Conservation (phyloP, 2,888 invertebrate species). For the Spisula subtruncata region DNA sequence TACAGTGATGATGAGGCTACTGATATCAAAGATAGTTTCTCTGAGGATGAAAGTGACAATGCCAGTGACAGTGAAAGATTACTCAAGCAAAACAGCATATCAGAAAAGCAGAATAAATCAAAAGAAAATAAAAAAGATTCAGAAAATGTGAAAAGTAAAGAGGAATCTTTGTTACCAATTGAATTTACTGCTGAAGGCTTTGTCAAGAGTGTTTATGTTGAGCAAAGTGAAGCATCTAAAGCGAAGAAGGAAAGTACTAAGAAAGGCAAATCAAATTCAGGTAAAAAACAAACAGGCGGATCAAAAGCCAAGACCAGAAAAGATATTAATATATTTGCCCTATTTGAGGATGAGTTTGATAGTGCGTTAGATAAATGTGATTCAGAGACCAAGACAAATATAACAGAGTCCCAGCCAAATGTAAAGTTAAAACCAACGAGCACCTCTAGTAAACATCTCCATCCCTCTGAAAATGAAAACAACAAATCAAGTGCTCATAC, state of each 20-base stretch:
- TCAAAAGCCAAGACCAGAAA: constrained; percentile 7
- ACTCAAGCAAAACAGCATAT: background rate
- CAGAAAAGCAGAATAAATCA: constrained; percentile 22
- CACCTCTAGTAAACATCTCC: background rate
- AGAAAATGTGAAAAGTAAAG: background rate
- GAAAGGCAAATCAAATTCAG: constrained; percentile 4
- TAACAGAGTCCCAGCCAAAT: constrained; percentile 4
- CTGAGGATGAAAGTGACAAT: constrained; percentile 64
- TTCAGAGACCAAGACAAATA: background rate
- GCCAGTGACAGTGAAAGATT: constrained; percentile 58
- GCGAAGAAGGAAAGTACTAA: constrained; percentile 10
- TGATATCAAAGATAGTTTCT: constrained; percentile 56
- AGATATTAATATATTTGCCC: constrained; percentile 62
- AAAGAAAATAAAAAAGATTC: constrained; percentile 22
- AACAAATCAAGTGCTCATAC: constrained; percentile 30
- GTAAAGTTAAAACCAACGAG: constrained; percentile 21
- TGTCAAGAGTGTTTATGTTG: constrained; percentile 58
- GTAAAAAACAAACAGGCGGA: constrained; percentile 11
- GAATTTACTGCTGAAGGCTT: constrained; percentile 70
- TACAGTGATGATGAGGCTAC: constrained; percentile 74
- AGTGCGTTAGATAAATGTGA: constrained; percentile 53
- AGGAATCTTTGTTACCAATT: constrained; percentile 52
- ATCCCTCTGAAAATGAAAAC: constrained; percentile 4
- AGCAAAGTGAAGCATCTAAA: constrained; percentile 31
- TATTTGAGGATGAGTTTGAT: constrained; percentile 68